Base-by-base conservation (phyloP, 2,888 invertebrate genomes). In the Corbicula japonica region DNA sequence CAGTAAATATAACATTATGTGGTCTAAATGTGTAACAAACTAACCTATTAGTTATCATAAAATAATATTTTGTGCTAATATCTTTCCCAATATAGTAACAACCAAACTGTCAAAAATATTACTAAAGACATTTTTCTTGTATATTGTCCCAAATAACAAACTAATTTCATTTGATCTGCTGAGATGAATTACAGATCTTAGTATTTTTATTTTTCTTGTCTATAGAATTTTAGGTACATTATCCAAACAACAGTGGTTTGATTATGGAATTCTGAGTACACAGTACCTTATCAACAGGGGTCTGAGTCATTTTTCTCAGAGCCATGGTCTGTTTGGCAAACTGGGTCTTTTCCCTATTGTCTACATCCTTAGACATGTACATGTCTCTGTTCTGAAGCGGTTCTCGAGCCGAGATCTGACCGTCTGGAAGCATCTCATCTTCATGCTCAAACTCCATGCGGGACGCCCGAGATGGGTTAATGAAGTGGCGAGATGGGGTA, bases 281-380 rank as follows among this genome's bases (percentile, higher is more conserved):
- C n/a, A 35, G 32, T 76, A 88, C 88, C 82, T 86, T 87, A 74
- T 89, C 89, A 32, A 86, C 82, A 15, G 89, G 88, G 34, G 89
- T 87, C 66, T 88, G 87, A n/a, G 87, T 80, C 76, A 86, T 73
- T 74, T 89, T 88, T 52, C 87, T 54, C n/a, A 89, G 74, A 21
- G 87, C 83, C 68, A 84, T 83, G 15, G 85, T 80, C 52, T 84
- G 84, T 69, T 87, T 87, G 38, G 84, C 86, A 70, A 86, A 87
- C 34, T 80, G 79, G 18, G 80, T 80, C 44, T 84, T 86, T 44
- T 84, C 84, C 30, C 81, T 41, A 63, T 84, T 87, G 63, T 86
- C 86, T 18, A 72, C 52, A 66, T 83, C 84, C 65, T 85, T 84
- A 12, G 78, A 68, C 28, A 77, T 73, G 34, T 80, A 81, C 44